phyloP scores from a whole-genome alignment of 2,797 vertebrate genomes.

The Tragopan temminckii region DNA sequence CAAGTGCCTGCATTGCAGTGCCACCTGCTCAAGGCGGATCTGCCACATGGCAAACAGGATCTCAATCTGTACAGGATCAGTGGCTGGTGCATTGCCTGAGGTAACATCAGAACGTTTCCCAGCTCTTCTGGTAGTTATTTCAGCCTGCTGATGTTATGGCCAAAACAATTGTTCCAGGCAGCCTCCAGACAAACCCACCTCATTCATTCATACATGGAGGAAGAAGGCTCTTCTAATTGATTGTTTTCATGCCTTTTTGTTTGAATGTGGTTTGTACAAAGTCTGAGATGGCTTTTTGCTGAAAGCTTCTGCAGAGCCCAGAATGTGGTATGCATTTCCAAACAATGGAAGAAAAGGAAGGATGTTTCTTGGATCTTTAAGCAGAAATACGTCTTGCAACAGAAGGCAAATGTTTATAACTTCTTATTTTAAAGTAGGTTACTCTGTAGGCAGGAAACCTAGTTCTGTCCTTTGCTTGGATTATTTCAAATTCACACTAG shows the following conservation, averaged over 20 bases:
- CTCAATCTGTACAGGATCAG: background rate
- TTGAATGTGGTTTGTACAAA: background rate
- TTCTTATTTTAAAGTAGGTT: background rate
- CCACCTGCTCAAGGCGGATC: background rate
- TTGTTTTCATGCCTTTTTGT: background rate
- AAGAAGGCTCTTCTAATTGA: background rate
- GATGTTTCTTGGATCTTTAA: background rate
- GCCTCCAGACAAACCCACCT: background rate
- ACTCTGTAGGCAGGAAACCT: background rate
- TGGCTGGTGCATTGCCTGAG: background rate
- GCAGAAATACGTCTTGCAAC: background rate
- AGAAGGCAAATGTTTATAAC: background rate
- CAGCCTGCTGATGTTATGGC: background rate
- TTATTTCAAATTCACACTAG: background rate
- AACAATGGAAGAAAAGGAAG: background rate
- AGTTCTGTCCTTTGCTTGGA: background rate
- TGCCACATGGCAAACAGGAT: background rate
- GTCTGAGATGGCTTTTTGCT: background rate
- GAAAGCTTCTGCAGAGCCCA: background rate
- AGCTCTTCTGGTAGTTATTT: background rate
- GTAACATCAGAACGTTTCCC: background rate
- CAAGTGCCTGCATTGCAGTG: accelerated
- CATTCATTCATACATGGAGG: background rate
- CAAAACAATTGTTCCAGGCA: background rate
- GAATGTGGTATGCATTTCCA: background rate